A percentile compares a stretch with the other conserved stretches of the same genome.
phyloP scores from a whole-genome alignment of 2,113 vertebrate genomes.

The Ptychochromis oligacanthus region DNA sequence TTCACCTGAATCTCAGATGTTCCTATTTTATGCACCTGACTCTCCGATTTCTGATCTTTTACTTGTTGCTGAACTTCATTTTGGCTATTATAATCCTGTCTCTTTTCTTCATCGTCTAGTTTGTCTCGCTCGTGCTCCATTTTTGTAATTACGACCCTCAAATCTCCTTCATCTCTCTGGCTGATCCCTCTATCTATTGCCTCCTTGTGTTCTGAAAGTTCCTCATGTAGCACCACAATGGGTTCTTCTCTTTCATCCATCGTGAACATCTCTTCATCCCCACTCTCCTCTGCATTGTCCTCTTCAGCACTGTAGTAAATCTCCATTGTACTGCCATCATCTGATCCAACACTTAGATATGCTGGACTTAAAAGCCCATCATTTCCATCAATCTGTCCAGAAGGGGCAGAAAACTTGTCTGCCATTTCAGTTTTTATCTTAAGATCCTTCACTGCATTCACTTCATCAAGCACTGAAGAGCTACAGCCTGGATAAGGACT shows the following conservation, averaged over 20 bases:
- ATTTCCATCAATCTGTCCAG: background rate
- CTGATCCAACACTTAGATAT: slow-evolving; percentile 63
- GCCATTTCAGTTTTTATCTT: background rate
- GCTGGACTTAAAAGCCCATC: slow-evolving; percentile 33
- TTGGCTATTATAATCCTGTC: background rate
- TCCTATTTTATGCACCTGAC: background rate
- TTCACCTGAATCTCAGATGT: background rate
- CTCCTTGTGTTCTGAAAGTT: background rate
- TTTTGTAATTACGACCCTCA: background rate
- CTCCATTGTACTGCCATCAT: slow-evolving; percentile 57
- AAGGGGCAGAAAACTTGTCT: background rate
- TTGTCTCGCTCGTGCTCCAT: background rate
- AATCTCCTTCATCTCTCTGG: background rate
- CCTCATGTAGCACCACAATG: background rate
- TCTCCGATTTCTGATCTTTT: background rate
- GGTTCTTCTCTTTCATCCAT: slow-evolving; percentile 4
- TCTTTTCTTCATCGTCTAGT: background rate
- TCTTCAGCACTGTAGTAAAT: slow-evolving; percentile 72
- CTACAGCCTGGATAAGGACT: background rate
- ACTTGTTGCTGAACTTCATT: background rate
- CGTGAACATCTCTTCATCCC: slow-evolving; percentile 16
- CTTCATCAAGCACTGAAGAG: background rate
- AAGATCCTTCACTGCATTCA: background rate
- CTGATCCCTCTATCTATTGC: background rate
- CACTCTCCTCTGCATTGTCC: slow-evolving; percentile 40